Evolutionary conservation across 2,888 invertebrate genomes (phyloP), one percentile per base, ranked within the genome.

Genomic region (Phaedon cochleariae): DNA sequence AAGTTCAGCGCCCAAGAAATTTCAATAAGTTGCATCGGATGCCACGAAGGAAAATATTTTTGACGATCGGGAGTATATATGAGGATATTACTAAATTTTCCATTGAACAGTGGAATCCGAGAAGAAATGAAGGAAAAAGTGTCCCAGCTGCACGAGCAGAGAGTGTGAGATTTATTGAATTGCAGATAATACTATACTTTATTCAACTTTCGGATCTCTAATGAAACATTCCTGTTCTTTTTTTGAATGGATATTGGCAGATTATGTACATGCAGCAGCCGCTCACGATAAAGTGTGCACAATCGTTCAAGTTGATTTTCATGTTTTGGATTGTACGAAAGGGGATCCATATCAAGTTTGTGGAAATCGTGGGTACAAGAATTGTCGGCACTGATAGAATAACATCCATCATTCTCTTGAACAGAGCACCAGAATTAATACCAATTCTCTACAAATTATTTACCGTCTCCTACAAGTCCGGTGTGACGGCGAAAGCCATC

Each of bases 51-150:
- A 67, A 70, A 68, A 67, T 69, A 71, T 71, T 68, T 68, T 63
- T 66, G 64, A 70, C 67, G 62, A 62, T 45, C 53, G 59, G 68
- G 69, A 69, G 70, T 71, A 72, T 72, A 70, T 74, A 71, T 72
- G 71, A 70, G 69, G 69, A 74, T 74, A 74, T 75, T 73, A 74
- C 72, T 73, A 67, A 73, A 74, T 76, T 72, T 73, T 68, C 69
- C 68, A 72, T 74, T 18, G 26, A 46, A 54, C 45, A 45, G 55
- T 45, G 20, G 55, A 18, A 57, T 7, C 26, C 41, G 21, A 21
- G 20, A 21, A 15, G 17, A 45, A 57, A 53, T 57, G 41, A 7
- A 15, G 17, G 45, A 57, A 57, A 15, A 57, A 57, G 22, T 57
- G n/a, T 57, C n/a, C 22, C 22, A 41, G 22, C 45, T 22, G 45